Evolutionary conservation across 1,140 invertebrate genomes (phyloP).

Genomic region (Papilio xuthus): DNA sequence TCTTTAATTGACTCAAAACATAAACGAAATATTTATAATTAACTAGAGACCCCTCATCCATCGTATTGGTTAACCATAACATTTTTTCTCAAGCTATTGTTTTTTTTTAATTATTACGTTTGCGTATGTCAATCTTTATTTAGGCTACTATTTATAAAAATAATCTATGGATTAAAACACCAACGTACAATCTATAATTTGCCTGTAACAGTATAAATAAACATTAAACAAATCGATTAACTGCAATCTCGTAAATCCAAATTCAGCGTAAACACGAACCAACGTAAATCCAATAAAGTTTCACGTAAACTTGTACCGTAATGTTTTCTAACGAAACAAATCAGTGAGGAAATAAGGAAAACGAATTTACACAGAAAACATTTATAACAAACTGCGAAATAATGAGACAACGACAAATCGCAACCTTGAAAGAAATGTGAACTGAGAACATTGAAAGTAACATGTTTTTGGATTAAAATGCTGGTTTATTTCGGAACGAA

Average conservation of each 20-base stretch:
- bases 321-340: not conserved
- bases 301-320: not conserved
- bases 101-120: too few relatives aligned
- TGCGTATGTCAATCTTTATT: too few relatives aligned
- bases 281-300: conserved; percentile 10
- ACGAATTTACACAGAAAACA: not conserved
- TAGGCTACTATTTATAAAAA: too few relatives aligned
- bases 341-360: not conserved
- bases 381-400: not conserved
- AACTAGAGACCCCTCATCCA: too few relatives aligned
- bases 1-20: not conserved
- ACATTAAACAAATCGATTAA: not conserved
- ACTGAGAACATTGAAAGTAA: not conserved
- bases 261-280: not conserved
- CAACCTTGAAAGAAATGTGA: not conserved
- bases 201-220: not conserved
- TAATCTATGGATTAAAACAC: not conserved
- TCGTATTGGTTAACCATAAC: too few relatives aligned
- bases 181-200: not conserved
- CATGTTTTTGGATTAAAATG: not conserved
- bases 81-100: too few relatives aligned
- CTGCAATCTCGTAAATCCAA: not conserved
- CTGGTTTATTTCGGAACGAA: too few relatives aligned
- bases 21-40: conserved; percentile 3
- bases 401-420: not conserved